phyloP scores from a whole-genome alignment of 2,113 vertebrate species.

The Vulpes ferrilata region DNA sequence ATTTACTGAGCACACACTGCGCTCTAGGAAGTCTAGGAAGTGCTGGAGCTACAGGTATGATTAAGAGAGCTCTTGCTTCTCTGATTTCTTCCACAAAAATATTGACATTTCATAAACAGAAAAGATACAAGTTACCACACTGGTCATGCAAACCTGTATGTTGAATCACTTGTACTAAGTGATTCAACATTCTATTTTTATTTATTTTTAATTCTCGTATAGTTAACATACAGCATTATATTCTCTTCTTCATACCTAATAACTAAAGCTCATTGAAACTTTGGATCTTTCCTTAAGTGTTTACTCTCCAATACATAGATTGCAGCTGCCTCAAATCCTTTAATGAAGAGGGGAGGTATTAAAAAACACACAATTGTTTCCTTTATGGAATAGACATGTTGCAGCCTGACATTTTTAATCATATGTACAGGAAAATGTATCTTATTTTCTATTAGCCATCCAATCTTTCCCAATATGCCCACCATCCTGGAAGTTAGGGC shows the following conservation, averaged over 20 bases:
- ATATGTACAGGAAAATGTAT: background rate
- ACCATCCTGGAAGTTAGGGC: background rate
- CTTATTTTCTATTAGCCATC: background rate
- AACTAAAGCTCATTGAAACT: background rate
- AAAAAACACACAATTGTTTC: background rate
- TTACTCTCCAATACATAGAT: background rate
- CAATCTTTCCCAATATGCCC: background rate
- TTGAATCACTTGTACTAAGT: background rate
- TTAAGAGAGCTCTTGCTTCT: background rate
- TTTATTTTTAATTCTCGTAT: background rate
- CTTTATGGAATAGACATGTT: background rate
- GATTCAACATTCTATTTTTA: background rate
- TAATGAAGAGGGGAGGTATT: background rate
- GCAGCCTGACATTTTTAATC: background rate
- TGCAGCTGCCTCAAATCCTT: background rate
- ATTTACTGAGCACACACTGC: background rate
- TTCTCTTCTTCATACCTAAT: background rate
- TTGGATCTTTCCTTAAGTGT: background rate
- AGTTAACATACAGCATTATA: background rate
- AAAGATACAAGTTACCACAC: background rate
- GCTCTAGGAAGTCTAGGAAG: background rate
- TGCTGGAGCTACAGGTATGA: background rate
- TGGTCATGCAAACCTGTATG: background rate
- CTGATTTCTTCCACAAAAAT: slow-evolving; percentile 10
- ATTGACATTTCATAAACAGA: background rate